A percentile compares a stretch with the other conserved stretches of the same genome.
phyloP scores from a whole-genome alignment of 2,113 vertebrate species.

The human (Homo sapiens) region DNA sequence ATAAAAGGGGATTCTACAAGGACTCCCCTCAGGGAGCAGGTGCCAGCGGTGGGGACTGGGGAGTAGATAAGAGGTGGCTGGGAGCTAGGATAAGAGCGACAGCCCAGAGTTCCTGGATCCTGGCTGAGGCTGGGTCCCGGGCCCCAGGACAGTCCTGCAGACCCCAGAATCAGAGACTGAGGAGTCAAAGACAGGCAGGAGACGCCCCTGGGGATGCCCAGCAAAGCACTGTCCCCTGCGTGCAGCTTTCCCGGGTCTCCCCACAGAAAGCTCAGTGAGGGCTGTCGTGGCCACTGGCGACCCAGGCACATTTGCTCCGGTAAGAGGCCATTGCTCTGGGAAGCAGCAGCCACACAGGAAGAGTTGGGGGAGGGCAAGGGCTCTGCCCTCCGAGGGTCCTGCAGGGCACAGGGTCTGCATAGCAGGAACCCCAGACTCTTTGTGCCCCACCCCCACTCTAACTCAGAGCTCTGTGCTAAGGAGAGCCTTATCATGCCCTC shows the following conservation, averaged over 20 bases:
- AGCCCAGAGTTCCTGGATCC: neutral
- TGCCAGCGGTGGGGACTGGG: rapidly evolving
- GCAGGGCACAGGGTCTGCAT: neutral
- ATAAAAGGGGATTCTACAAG: neutral
- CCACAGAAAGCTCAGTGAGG: neutral
- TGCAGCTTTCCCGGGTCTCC: neutral
- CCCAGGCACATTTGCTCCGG: neutral
- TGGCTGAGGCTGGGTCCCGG: neutral
- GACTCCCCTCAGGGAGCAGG: neutral
- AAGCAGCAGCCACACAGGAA: neutral
- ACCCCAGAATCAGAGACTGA: neutral
- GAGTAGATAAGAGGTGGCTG: neutral
- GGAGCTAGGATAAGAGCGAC: neutral
- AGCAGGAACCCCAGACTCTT: neutral
- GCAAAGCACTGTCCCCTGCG: neutral
- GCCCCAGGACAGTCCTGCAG: neutral
- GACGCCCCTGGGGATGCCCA: too few species aligned
- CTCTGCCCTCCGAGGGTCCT: neutral
- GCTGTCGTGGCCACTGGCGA: neutral
- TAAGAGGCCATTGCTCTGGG: neutral
- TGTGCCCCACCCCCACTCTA: too few species aligned
- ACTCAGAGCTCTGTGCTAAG: too few species aligned
- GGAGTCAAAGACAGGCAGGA: neutral
- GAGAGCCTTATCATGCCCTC: neutral
- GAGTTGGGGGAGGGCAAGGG: neutral